Evolutionary conservation across 1,140 invertebrate genomes (phyloP).

Genomic region (Bombus sylvicola): DNA sequence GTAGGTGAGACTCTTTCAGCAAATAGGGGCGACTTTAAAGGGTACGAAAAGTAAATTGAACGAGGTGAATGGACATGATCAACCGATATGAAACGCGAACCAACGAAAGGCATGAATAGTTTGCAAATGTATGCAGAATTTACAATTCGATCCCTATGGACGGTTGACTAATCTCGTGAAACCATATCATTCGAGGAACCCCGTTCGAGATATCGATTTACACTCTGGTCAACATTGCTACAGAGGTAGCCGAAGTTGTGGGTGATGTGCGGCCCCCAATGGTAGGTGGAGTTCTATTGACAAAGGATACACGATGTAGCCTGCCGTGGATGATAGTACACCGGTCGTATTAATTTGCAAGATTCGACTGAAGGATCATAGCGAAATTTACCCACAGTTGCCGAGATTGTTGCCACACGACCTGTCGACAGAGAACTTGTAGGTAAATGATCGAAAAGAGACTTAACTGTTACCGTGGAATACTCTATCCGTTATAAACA

Average conservation of each 20-base stretch:
- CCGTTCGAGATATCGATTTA: constrained; percentile 73
- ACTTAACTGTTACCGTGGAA: background rate
- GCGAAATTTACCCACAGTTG: constrained; percentile 22
- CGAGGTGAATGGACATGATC: background rate
- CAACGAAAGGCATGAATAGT: constrained; percentile 26
- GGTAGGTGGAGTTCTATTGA: constrained; percentile 63
- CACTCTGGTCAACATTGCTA: constrained; percentile 67
- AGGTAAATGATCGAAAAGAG: background rate
- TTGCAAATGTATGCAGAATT: constrained; percentile 67
- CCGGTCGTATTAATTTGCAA: constrained; percentile 69
- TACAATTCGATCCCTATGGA: constrained; percentile 43
- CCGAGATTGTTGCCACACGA: background rate
- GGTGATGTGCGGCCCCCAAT: background rate
- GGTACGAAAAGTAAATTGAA: constrained; percentile 60
- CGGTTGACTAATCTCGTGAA: constrained; percentile 71
- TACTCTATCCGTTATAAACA: background rate
- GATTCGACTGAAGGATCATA: constrained; percentile 29
- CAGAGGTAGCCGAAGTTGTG: constrained; percentile 8
- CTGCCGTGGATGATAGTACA: constrained; percentile 37
- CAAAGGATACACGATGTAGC: constrained; percentile 64
- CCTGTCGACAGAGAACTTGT: background rate
- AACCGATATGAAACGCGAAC: constrained; percentile 36
- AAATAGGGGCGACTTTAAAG: constrained; percentile 53
- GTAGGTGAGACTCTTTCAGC: background rate
- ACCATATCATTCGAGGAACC: constrained; percentile 64